Evolutionary conservation across 2,888 invertebrate genomes (phyloP).

Genomic region (Cetonia aurata): DNA sequence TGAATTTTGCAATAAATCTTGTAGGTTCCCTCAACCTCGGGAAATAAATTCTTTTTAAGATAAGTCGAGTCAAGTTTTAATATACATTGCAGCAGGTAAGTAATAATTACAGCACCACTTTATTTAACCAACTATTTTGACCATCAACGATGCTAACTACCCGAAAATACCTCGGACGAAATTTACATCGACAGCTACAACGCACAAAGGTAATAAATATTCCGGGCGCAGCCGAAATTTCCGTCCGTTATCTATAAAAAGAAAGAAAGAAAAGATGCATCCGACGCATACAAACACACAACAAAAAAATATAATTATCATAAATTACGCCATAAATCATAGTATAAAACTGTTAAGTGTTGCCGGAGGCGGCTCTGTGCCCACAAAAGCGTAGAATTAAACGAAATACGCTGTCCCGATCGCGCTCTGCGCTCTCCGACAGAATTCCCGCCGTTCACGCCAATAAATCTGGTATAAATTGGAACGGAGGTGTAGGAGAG

Average conservation of each 20-base stretch:
- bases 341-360: conserved; percentile 36
- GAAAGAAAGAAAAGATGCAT: background rate
- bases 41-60: too few species aligned
- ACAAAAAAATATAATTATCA: conserved; percentile 26
- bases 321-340: conserved; percentile 34
- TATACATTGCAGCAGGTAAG: too few species aligned
- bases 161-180: conserved; percentile 14
- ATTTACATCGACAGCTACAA: conserved; percentile 12
- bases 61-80: too few species aligned
- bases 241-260: background rate
- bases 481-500: conserved; percentile 23
- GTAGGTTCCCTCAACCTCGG: too few species aligned
- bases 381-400: conserved; percentile 35
- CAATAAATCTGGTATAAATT: conserved; percentile 35
- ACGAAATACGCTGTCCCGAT: conserved; percentile 23
- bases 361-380: conserved; percentile 25
- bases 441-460: conserved; percentile 26
- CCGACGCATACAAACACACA: conserved; percentile 1
- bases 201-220: conserved; percentile 18
- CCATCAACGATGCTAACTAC: conserved; percentile 9
- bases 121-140: too few species aligned
- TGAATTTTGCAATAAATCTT: too few species aligned
- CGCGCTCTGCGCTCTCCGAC: conserved; percentile 17
- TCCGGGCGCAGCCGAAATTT: conserved; percentile 10
- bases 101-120: too few species aligned